A percentile compares a stretch with the other conserved stretches of the same genome.
phyloP scores from a whole-genome alignment of 64 coral and sea anemone species.

The Stylophora pistillata region DNA sequence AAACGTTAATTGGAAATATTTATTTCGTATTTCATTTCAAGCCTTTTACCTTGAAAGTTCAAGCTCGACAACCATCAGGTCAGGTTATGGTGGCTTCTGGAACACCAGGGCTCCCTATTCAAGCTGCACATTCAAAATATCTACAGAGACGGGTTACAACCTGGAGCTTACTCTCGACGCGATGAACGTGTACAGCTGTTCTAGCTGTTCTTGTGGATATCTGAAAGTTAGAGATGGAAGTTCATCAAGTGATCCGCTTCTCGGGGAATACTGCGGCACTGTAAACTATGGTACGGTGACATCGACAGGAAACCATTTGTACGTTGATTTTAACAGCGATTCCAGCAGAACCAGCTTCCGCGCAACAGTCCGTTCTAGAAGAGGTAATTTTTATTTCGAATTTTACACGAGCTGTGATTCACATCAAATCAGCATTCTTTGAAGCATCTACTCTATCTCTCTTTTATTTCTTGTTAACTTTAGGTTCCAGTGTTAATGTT shows the following conservation, averaged over 20 bases:
- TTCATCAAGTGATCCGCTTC: not conserved
- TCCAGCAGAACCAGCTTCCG: not conserved
- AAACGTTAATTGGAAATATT: too few species aligned
- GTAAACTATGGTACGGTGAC: not conserved
- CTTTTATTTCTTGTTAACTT: not conserved
- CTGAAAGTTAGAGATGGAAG: not conserved
- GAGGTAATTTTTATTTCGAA: not conserved
- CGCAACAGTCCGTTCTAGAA: not conserved
- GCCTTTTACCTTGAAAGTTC: not conserved
- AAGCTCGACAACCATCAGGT: not conserved
- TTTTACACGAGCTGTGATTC: not conserved
- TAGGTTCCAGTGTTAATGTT: not conserved
- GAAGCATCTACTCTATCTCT: not conserved
- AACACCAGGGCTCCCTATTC: not conserved
- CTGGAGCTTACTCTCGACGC: not conserved
- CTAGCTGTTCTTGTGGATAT: slow-evolving; percentile 11
- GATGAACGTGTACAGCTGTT: not conserved
- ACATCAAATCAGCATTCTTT: not conserved
- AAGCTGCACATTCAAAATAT: not conserved
- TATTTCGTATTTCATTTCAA: too few species aligned
- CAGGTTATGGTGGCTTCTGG: not conserved
- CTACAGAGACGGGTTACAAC: too few species aligned
- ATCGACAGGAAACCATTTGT: slow-evolving; percentile 6
- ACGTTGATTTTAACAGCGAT: not conserved
- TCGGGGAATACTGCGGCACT: not conserved